These are phyloP conservation scores for Temnothorax ravouxi DNA, from an alignment of 2,888 invertebrate genomes.

Conservation along the genomic window DNA sequence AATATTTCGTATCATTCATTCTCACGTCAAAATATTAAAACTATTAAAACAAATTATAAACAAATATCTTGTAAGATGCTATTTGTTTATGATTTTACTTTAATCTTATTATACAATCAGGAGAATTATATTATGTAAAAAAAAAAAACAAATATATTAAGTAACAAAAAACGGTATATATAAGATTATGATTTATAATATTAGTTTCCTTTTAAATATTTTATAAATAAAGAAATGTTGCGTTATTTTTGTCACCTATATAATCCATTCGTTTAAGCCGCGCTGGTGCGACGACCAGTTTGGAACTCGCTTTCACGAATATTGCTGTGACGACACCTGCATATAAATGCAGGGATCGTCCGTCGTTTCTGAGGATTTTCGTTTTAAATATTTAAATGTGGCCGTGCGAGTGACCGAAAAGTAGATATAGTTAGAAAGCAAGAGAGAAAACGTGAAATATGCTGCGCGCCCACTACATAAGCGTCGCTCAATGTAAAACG, in stretches of 20 bases:
- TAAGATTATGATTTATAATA: neutral
- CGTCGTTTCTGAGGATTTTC: slow-evolving; percentile 55
- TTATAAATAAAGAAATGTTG: neutral
- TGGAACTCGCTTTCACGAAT: slow-evolving; percentile 63
- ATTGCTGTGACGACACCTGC: slow-evolving; percentile 80
- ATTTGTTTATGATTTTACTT: neutral
- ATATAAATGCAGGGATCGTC: slow-evolving; percentile 81
- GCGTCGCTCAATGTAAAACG: neutral
- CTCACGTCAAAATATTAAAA: neutral
- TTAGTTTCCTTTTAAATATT: slow-evolving; percentile 5
- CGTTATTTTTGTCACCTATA: slow-evolving; percentile 21
- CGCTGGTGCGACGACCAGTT: slow-evolving; percentile 31
- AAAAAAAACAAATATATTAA: neutral
- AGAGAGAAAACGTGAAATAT: slow-evolving; percentile 12
- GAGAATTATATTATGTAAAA: neutral
- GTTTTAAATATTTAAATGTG: slow-evolving; percentile 78
- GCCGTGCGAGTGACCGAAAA: neutral
- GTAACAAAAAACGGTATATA: neutral
- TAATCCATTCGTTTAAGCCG: slow-evolving; percentile 1
- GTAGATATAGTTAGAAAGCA: neutral
- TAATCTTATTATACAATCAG: neutral
- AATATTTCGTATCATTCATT: neutral
- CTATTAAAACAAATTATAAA: neutral
- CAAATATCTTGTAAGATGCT: neutral
- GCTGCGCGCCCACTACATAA: neutral